A percentile compares a stretch with the other conserved stretches of the same genome.
Conservation (phyloP, 92 coral and sea anemone species). For the Plumapathes pennacea region DNA sequence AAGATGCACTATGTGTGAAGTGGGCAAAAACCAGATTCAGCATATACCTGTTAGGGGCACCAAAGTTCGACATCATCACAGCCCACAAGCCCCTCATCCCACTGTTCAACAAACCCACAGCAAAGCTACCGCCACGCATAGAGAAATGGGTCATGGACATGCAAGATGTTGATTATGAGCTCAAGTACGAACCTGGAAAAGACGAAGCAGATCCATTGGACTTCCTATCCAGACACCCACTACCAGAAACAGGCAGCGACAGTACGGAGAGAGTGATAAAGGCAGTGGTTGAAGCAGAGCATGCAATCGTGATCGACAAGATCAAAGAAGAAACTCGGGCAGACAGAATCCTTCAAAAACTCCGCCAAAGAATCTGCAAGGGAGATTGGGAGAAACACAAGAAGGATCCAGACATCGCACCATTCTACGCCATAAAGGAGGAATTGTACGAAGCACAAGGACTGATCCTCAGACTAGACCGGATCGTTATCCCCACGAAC, state of each 20-base stretch:
- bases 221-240: constrained; percentile 32
- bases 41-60: constrained; percentile 53
- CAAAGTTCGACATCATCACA: constrained; percentile 45
- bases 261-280: constrained; percentile 3
- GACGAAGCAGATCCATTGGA: constrained; percentile 41
- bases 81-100: constrained; percentile 52
- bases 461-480: too few species aligned
- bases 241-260: constrained; percentile 47
- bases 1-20: constrained; percentile 44
- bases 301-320: constrained; percentile 32
- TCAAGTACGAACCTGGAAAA: constrained; percentile 51
- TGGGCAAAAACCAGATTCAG: constrained; percentile 51
- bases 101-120: constrained; percentile 15
- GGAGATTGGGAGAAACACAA: constrained; percentile 27
- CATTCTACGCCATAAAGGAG: too few species aligned
- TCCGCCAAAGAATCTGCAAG: constrained; percentile 3
- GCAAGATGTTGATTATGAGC: constrained; percentile 56
- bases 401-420: constrained; percentile 4
- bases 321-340: constrained; percentile 33
- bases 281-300: constrained; percentile 17
- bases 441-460: too few species aligned
- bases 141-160: constrained; percentile 47
- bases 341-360: constrained; percentile 25
- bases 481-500: constrained; percentile 3
- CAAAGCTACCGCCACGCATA: constrained; percentile 15